Conservation (phyloP, 2,113 vertebrate genomes). For the Protobothrops mucrosquamatus region DNA sequence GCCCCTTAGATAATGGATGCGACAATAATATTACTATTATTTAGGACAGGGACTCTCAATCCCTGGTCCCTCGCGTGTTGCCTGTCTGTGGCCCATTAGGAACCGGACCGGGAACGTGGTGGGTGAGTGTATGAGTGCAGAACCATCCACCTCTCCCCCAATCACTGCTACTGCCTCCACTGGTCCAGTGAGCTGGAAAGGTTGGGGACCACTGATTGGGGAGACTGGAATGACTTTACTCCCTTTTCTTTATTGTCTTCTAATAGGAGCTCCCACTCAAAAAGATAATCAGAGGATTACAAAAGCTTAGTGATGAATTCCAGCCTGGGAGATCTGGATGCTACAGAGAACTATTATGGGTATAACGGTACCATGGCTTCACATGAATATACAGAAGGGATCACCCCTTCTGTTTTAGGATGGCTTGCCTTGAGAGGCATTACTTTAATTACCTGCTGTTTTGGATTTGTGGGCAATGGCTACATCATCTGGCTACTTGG, state of each 20-base stretch:
- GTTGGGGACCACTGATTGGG: background rate
- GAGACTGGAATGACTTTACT: background rate
- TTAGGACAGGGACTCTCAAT: too few species aligned
- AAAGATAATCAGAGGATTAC: background rate
- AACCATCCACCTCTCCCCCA: too few species aligned
- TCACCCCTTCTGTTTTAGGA: fast-evolving
- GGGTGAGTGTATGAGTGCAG: background rate
- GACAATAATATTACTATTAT: too few species aligned
- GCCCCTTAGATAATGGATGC: too few species aligned
- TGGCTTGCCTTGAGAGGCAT: fast-evolving
- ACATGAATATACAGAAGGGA: fast-evolving
- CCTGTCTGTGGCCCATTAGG: too few species aligned
- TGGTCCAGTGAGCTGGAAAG: too few species aligned
- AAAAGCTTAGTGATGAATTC: background rate
- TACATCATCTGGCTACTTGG: background rate
- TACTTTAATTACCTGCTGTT: background rate
- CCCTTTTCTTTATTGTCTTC: background rate
- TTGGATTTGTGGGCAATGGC: background rate
- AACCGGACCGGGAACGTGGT: fast-evolving
- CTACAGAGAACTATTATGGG: background rate
- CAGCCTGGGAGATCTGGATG: background rate
- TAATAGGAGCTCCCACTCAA: background rate
- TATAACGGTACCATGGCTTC: fast-evolving
- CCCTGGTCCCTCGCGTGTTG: too few species aligned
- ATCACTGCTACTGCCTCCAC: too few species aligned